Evolutionary conservation across 2,797 vertebrate species (phyloP).

Genomic region (Gallinago stenura): DNA sequence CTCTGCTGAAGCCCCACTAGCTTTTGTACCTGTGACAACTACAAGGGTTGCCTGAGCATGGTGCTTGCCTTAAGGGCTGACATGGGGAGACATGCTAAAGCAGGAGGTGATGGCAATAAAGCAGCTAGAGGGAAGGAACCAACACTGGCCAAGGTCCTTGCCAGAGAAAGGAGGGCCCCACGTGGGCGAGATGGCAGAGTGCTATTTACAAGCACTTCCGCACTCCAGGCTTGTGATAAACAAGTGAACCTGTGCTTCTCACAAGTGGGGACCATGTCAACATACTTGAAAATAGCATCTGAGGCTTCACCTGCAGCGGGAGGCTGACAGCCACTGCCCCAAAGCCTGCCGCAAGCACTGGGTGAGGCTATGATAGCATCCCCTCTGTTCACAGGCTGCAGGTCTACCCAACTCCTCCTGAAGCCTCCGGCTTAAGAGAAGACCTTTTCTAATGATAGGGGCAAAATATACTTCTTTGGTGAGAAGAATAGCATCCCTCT

Average conservation of each 20-base stretch:
- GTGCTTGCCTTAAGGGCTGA: background rate
- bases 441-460: background rate
- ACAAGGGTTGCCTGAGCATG: background rate
- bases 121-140: background rate
- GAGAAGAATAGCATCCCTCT: background rate
- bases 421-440: background rate
- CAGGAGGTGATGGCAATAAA: background rate
- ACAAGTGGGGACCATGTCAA: background rate
- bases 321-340: background rate
- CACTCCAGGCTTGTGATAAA: background rate
- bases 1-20: background rate
- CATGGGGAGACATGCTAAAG: background rate
- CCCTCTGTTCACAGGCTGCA: background rate
- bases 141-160: background rate
- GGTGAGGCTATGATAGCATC: background rate
- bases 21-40: background rate
- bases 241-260: slow-evolving; percentile 5
- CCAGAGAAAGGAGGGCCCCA: background rate
- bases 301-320: background rate
- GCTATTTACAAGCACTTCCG: slow-evolving; percentile 7
- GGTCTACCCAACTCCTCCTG: background rate
- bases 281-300: background rate
- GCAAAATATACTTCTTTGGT: background rate
- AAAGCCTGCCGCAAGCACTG: background rate
- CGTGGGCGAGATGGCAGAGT: background rate